Conservation (phyloP, 23 tunicate species). For the Halocynthia roretzi region DNA sequence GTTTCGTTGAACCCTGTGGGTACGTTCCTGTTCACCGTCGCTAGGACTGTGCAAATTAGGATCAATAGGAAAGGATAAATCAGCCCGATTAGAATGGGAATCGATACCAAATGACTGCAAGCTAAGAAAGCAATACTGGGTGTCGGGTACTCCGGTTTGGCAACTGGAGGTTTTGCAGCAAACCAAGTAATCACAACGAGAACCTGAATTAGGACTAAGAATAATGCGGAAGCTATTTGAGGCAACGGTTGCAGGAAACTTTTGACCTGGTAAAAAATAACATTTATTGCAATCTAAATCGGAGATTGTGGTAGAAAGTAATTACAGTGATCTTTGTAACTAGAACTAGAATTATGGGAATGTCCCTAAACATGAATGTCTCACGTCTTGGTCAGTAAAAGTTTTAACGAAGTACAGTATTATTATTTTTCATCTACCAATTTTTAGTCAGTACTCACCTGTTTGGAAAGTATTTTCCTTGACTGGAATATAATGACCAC, state of each 20-base stretch:
- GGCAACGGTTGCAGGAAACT: conserved; percentile 43
- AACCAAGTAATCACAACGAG: conserved; percentile 46
- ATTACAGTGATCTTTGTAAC: too few species aligned
- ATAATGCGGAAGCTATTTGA: conserved; percentile 37
- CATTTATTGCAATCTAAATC: too few species aligned
- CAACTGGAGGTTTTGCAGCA: conserved; percentile 19
- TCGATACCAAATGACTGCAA: conserved; percentile 29
- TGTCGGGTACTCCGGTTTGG: conserved; percentile 28
- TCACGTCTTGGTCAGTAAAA: too few species aligned
- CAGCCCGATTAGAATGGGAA: conserved; percentile 33
- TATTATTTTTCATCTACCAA: too few species aligned
- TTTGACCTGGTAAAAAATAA: conserved; percentile 26
- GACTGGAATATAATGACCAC: conserved; percentile 59
- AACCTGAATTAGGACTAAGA: conserved; percentile 41
- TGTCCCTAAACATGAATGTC: too few species aligned
- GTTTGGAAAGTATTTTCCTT: conserved; percentile 2
- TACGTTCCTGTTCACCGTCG: conserved; percentile 46
- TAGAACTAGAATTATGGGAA: too few species aligned
- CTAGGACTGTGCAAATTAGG: conserved; percentile 35
- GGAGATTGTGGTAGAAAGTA: too few species aligned
- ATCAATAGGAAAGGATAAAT: conserved; percentile 44
- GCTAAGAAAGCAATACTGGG: conserved; percentile 26
- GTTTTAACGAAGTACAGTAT: too few species aligned
- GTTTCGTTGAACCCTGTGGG: conserved; percentile 63
- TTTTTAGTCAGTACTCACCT: not conserved